Evolutionary conservation across 2,113 vertebrate genomes (phyloP).

Genomic region (Boulengeromyrus knoepffleri): DNA sequence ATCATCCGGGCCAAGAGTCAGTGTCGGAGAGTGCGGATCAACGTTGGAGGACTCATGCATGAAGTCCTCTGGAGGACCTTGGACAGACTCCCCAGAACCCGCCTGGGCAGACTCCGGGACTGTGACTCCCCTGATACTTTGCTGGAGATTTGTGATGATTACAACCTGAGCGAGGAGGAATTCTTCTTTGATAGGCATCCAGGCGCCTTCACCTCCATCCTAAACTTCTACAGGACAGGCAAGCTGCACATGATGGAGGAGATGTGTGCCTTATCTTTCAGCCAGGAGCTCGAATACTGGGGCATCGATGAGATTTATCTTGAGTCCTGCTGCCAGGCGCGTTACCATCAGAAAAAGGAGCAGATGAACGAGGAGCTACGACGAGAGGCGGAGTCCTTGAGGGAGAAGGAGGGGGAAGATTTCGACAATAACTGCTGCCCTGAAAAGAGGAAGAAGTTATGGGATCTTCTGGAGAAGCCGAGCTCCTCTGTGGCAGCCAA

Average conservation of each 20-base stretch:
- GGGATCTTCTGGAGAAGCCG: conserved; percentile 97
- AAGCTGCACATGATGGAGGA: conserved; percentile 99
- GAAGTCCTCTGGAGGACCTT: conserved; percentile 95
- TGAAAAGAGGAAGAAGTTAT: conserved; percentile 91
- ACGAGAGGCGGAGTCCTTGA: conserved; percentile 83
- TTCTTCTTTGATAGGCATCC: conserved; percentile 97
- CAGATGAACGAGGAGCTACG: conserved; percentile 98
- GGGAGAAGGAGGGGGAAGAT: conserved; percentile 83
- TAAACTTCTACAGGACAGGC: conserved; percentile 98
- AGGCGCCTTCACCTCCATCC: conserved; percentile 93
- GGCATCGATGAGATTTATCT: conserved; percentile 98
- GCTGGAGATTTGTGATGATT: conserved; percentile 93
- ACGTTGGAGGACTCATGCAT: conserved; percentile 91
- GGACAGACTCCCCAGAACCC: conserved; percentile 90
- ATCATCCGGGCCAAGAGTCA: conserved; percentile 87
- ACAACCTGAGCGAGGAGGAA: conserved; percentile 82
- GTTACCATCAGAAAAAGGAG: conserved; percentile 98
- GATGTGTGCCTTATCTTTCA: conserved; percentile 98
- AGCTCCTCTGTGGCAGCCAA: conserved; percentile 93
- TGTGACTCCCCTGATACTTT: conserved; percentile 91
- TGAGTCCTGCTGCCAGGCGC: conserved; percentile 94
- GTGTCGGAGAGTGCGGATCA: conserved; percentile 82
- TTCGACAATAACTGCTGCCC: conserved; percentile 86
- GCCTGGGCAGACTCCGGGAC: conserved; percentile 86
- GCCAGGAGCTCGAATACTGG: conserved; percentile 98